phyloP scores from a whole-genome alignment of 2,888 invertebrate genomes.

The Ornithoptera priamus region DNA sequence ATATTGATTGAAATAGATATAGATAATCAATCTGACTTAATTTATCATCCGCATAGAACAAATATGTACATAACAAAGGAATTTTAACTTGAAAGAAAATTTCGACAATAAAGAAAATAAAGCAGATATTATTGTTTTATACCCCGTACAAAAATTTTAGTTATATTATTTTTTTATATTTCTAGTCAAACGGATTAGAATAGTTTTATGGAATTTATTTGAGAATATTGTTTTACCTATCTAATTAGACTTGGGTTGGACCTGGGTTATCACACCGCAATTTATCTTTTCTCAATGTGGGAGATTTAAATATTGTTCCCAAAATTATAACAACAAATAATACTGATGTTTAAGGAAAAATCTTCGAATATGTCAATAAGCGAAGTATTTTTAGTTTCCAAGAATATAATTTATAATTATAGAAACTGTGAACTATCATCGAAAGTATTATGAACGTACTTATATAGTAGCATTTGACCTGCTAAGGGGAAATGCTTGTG shows the following conservation, averaged over 20 bases:
- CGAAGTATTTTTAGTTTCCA: neutral
- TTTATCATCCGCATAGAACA: too few relatives aligned
- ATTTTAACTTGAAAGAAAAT: neutral
- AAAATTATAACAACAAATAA: neutral
- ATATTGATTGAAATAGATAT: too few relatives aligned
- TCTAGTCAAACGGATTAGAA: neutral
- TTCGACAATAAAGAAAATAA: neutral
- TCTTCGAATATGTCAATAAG: too few relatives aligned
- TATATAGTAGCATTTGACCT: too few relatives aligned
- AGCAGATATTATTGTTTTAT: neutral
- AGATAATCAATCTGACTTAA: too few relatives aligned
- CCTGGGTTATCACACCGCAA: neutral
- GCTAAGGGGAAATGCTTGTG: too few relatives aligned
- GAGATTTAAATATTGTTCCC: neutral
- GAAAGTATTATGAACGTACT: too few relatives aligned
- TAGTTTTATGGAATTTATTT: neutral
- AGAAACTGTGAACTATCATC: neutral
- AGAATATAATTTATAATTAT: neutral
- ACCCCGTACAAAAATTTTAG: neutral
- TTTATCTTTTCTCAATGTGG: neutral
- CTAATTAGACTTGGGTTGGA: neutral
- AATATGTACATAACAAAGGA: neutral
- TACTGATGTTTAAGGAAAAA: neutral
- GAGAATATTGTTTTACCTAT: neutral
- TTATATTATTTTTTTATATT: neutral